phyloP scores from a whole-genome alignment of 2,888 invertebrate species.

The Blastobasis lacticolella region DNA sequence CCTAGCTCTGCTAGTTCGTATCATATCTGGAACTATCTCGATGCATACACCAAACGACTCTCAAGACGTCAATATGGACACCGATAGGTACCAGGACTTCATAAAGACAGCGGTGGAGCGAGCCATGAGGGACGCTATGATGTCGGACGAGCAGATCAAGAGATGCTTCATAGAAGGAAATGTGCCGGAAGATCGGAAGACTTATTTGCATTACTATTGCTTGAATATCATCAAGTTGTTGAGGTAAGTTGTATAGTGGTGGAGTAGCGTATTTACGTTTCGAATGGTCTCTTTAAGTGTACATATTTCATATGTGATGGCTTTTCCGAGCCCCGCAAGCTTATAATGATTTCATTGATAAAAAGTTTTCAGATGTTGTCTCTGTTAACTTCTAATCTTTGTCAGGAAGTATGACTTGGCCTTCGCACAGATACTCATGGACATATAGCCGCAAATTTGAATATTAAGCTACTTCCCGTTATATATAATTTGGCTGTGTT shows the following conservation, averaged over 20 bases:
- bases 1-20: constrained; percentile 75
- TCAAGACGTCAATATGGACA: constrained; percentile 45
- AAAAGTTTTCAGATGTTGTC: no score
- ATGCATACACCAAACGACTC: constrained; percentile 58
- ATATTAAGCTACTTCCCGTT: no score
- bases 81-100: constrained; percentile 51
- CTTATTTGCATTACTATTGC: constrained; percentile 56
- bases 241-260: constrained; percentile 41
- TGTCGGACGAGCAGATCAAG: constrained; percentile 52
- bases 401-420: no score
- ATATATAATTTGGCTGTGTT: no score
- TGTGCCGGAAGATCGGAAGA: constrained; percentile 48
- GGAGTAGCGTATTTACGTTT: no score
- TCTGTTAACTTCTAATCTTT: no score
- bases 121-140: constrained; percentile 51
- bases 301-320: no score
- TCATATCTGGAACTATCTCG: constrained; percentile 75
- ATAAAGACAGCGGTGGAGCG: constrained; percentile 58
- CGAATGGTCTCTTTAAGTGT: no score
- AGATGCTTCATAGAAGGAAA: constrained; percentile 42
- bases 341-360: no score
- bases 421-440: no score
- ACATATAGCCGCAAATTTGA: no score
- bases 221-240: constrained; percentile 56
- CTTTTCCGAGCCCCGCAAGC: no score